phyloP scores from a whole-genome alignment of 2,888 invertebrate genomes.

The Xylocampa areola region DNA sequence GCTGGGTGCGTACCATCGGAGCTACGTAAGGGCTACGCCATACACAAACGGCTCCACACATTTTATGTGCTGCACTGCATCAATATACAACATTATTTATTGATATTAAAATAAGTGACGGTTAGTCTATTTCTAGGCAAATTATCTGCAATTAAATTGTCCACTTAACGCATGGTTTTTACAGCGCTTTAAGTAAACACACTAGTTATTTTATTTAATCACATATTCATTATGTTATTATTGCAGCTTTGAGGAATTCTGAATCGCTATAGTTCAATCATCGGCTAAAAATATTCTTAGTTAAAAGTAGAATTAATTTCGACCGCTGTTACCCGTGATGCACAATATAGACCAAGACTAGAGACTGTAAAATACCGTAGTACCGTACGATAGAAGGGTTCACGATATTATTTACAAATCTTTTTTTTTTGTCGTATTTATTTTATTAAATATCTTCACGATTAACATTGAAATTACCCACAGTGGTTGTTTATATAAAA shows the following conservation, averaged over 20 bases:
- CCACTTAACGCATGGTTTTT: constrained; percentile 23
- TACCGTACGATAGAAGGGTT: too few relatives aligned
- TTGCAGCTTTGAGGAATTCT: constrained; percentile 11
- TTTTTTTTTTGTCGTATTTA: constrained; percentile 1
- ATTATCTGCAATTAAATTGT: constrained; percentile 30
- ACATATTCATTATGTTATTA: constrained; percentile 26
- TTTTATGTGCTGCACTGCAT: constrained; percentile 19
- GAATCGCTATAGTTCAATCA: constrained; percentile 25
- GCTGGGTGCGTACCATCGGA: constrained; percentile 64
- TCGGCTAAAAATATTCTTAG: constrained; percentile 20
- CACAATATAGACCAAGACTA: too few relatives aligned
- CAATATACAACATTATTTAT: constrained; percentile 44
- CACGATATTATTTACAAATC: background rate
- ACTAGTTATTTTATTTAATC: constrained; percentile 35
- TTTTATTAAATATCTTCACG: constrained; percentile 11
- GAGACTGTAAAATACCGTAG: too few relatives aligned
- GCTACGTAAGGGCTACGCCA: constrained; percentile 28
- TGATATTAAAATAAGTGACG: constrained; percentile 38
- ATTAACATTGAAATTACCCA: constrained; percentile 26
- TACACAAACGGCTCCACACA: constrained; percentile 18
- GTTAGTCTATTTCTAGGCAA: constrained; percentile 36
- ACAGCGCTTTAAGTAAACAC: constrained; percentile 28
- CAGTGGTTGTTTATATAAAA: constrained; percentile 37
- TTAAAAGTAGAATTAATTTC: background rate
- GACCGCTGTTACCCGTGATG: background rate